phyloP scores from a whole-genome alignment of 2,797 vertebrate species.

The Nasua narica region DNA sequence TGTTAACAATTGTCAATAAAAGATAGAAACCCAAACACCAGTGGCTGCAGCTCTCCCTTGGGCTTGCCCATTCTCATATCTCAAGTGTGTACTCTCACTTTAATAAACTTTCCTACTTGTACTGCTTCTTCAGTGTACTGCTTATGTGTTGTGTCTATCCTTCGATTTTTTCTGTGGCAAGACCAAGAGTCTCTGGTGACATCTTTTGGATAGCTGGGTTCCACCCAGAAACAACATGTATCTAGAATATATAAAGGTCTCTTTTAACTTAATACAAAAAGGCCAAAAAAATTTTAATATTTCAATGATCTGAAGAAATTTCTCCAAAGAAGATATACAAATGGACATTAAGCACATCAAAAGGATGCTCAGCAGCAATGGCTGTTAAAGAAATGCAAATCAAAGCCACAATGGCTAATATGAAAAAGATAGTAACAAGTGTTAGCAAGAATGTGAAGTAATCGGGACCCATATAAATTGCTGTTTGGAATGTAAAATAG shows the following conservation, averaged over 20 bases:
- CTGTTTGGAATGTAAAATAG: background rate
- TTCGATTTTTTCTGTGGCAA: background rate
- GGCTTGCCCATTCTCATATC: background rate
- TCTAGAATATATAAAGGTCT: background rate
- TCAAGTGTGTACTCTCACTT: background rate
- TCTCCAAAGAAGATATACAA: background rate
- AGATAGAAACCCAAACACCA: background rate
- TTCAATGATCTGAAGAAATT: background rate
- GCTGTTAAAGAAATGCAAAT: too few relatives aligned
- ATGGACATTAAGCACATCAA: background rate
- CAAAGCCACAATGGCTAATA: background rate
- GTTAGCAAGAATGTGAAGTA: background rate
- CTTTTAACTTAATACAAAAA: background rate
- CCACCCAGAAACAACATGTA: background rate
- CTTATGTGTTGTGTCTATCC: background rate
- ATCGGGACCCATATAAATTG: background rate
- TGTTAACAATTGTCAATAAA: background rate
- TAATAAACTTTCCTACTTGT: background rate
- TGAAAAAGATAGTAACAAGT: background rate
- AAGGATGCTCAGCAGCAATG: too few relatives aligned
- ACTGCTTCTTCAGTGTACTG: background rate
- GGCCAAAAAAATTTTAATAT: background rate
- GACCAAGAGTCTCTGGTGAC: background rate
- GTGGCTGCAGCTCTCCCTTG: background rate
- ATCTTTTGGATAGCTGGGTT: background rate